Percentiles rank a stretch among this genome's conserved stretches.
Conservation (phyloP, 1,140 invertebrate species). For the Hormaphis cornu region DNA sequence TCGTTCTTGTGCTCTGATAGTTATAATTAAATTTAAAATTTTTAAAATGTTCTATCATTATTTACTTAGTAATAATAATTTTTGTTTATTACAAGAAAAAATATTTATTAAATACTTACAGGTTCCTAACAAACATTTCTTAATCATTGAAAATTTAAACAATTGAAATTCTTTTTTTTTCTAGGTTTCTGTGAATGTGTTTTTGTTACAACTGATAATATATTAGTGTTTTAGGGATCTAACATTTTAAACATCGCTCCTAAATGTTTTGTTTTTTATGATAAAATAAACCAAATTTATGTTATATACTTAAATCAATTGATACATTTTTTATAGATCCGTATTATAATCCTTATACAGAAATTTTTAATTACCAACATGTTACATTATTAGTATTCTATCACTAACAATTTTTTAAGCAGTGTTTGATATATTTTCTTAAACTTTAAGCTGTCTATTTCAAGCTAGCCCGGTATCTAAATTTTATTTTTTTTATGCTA, state of each 20-base stretch:
- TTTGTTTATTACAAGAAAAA: not conserved
- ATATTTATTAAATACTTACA: conserved; percentile 3
- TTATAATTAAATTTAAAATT: not conserved
- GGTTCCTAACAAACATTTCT: not conserved
- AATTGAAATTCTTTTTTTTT: not conserved
- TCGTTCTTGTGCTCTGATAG: conserved; percentile 7
- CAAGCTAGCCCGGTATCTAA: no score
- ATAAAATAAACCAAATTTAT: conserved; percentile 20
- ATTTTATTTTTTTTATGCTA: no score
- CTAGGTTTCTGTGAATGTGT: not conserved
- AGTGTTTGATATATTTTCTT: no score
- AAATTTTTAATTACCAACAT: no score
- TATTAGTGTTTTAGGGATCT: not conserved
- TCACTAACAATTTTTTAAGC: no score
- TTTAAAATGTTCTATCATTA: conserved; percentile 11
- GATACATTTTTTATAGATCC: not conserved
- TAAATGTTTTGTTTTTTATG: conserved; percentile 9
- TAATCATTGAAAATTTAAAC: not conserved
- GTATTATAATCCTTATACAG: not conserved
- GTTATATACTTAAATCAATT: conserved; percentile 9
- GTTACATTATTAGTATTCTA: no score
- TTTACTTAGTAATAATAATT: not conserved
- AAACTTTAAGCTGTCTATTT: no score
- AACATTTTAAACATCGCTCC: not conserved
- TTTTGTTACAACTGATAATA: not conserved